phyloP scores from a whole-genome alignment of 2,113 vertebrate genomes.

The Aphyosemion australe region DNA sequence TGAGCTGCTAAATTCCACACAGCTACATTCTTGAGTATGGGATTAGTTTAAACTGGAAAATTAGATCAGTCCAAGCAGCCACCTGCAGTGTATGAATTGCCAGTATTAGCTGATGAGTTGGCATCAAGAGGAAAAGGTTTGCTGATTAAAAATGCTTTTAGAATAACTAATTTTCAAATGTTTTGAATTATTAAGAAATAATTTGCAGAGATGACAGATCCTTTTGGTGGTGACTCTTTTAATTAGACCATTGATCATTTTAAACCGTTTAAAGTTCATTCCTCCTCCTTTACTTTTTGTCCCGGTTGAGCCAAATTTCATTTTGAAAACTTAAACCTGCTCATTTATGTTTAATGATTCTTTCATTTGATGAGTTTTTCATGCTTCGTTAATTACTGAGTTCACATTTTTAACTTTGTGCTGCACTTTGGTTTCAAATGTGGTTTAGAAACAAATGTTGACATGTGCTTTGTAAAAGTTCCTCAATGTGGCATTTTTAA shows the following conservation, averaged over 20 bases:
- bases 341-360: too few species aligned
- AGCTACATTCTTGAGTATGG: slow-evolving; percentile 5
- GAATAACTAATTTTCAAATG: neutral
- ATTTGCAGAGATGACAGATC: neutral
- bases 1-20: slow-evolving; percentile 14
- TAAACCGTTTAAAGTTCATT: too few species aligned
- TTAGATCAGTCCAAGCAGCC: slow-evolving; percentile 25
- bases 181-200: neutral
- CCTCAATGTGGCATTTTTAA: too few species aligned
- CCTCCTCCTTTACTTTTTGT: too few species aligned
- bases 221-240: neutral
- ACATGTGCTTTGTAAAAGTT: too few species aligned
- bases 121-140: neutral
- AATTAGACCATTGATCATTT: neutral
- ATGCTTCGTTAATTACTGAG: too few species aligned
- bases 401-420: too few species aligned
- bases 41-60: slow-evolving; percentile 24
- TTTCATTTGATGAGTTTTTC: too few species aligned
- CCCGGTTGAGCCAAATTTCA: too few species aligned
- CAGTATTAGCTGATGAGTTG: neutral
- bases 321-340: too few species aligned
- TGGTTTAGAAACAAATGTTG: too few species aligned
- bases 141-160: neutral
- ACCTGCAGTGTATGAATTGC: slow-evolving; percentile 10
- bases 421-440: too few species aligned